Conservation (phyloP, 2,888 invertebrate species). For the Drymonia ruficornis region DNA sequence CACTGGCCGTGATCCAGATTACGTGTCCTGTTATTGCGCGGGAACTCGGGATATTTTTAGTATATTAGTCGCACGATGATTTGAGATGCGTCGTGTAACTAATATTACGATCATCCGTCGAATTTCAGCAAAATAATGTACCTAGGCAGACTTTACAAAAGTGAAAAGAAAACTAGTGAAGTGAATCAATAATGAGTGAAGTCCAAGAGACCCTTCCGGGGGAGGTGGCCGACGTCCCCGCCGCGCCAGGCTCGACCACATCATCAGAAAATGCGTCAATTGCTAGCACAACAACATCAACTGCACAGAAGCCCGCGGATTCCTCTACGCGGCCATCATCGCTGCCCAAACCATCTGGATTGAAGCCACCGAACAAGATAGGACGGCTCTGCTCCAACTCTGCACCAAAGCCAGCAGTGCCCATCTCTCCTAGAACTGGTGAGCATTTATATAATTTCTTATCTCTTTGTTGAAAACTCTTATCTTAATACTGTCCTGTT, state of each 20-base stretch:
- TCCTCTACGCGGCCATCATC: conserved; percentile 62
- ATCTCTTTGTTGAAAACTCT: conserved; percentile 1
- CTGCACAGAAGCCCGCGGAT: conserved; percentile 57
- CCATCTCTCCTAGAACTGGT: conserved; percentile 84
- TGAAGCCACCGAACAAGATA: conserved; percentile 88
- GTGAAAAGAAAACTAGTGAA: conserved; percentile 37
- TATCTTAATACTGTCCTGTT: background rate
- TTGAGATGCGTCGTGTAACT: conserved; percentile 58
- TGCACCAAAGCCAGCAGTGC: conserved; percentile 88
- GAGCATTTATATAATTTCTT: conserved; percentile 47
- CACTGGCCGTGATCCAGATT: conserved; percentile 83
- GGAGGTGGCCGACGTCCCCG: conserved; percentile 49
- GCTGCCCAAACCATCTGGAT: conserved; percentile 84
- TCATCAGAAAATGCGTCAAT: conserved; percentile 66
- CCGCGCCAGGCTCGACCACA: conserved; percentile 59
- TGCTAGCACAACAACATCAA: conserved; percentile 59
- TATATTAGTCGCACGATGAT: conserved; percentile 66
- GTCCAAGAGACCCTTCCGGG: conserved; percentile 53
- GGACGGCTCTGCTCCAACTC: conserved; percentile 87
- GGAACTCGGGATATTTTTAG: conserved; percentile 81
- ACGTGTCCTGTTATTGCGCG: conserved; percentile 78
- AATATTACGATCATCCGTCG: conserved; percentile 39
- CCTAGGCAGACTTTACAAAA: conserved; percentile 23
- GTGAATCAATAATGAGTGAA: conserved; percentile 74
- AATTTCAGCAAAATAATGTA: conserved; percentile 50